A percentile compares a stretch with the other conserved stretches of the same genome.
These are phyloP conservation scores for Plusia festucae DNA, from an alignment of 2,888 invertebrate species.

Conservation along the genomic window DNA sequence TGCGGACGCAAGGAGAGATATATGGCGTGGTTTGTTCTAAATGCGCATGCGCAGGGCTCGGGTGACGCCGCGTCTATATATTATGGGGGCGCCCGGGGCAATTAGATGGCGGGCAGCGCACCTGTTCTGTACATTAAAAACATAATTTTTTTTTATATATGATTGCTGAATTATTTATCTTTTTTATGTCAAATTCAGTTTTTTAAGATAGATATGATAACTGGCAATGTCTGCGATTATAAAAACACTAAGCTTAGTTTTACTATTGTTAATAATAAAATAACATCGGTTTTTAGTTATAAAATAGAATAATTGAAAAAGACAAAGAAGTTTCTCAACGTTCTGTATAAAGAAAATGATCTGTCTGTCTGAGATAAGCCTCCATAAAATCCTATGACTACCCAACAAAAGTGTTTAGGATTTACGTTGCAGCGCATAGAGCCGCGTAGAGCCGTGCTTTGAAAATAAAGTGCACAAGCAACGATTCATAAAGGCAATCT, in stretches of 20 bases:
- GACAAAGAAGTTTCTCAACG: background rate
- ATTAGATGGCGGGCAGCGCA: slow-evolving; percentile 72
- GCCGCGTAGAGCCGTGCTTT: slow-evolving; percentile 15
- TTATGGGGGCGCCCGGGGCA: slow-evolving; percentile 75
- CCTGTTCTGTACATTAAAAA: slow-evolving; percentile 63
- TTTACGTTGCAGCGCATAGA: background rate
- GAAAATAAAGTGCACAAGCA: slow-evolving; percentile 20
- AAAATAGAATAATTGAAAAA: background rate
- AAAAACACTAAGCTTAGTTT: no score
- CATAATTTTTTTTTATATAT: slow-evolving; percentile 32
- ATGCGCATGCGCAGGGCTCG: slow-evolving; percentile 77
- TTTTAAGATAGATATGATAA: no score
- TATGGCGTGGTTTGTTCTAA: slow-evolving; percentile 87
- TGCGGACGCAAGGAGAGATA: slow-evolving; percentile 86
- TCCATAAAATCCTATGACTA: background rate
- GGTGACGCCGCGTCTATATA: slow-evolving; percentile 75
- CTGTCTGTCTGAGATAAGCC: background rate
- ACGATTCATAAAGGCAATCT: slow-evolving; percentile 42
- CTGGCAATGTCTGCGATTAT: no score
- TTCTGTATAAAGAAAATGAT: background rate
- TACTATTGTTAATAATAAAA: no score
- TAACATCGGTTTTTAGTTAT: no score
- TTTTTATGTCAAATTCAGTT: background rate
- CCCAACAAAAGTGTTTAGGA: background rate
- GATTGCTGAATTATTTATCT: slow-evolving; percentile 19